Evolutionary conservation across 1,140 invertebrate species (phyloP), one percentile per base, ranked within the genome.

Genomic region (Drosophila equinoxialis): DNA sequence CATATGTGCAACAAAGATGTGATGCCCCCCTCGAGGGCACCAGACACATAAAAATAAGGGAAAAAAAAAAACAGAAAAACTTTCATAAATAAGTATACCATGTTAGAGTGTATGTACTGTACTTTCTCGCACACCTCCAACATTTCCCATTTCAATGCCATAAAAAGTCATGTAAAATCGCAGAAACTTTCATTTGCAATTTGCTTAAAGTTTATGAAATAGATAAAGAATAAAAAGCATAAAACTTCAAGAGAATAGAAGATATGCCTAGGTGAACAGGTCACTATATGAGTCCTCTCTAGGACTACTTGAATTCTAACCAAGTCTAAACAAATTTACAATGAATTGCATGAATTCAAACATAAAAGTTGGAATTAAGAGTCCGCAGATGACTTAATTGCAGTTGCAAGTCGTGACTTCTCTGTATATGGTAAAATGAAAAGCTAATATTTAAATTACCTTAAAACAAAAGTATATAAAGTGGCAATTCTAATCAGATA

Each of bases 111-210:
- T 58, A 35, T 37, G 26, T 59, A 39, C 10, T 51, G 45, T 51
- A 51, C 45, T 51, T 45, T 45, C 26, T 23, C 59, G 17, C 39
- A 74, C 64, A 48, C 58, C 69, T 48, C 35, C n/a, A 41, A 69
- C 68, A 54, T 63, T 64, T 30, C 55, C 20, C 74, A 77, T 77
- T 77, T 67, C 75, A 77, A 65, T 71, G 63, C 74, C 61, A 77
- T 77, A 78, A 81, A 85, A 68, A 75, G 81, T 75, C 81, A 78
- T 78, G 74, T 85, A 72, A 72, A 85, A 75, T 81, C 78, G 74
- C 62, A 68, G 75, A 80, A 81, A 85, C 68, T 85, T 85, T 81
- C 51, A 74, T 85, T 77, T 71, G 74, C 81, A 81, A 84, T 85
- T 84, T 81, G 68, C 74, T 67, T 79, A 60, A 74, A 84, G 74